These are phyloP conservation scores for Engraulis encrasicolus DNA, from an alignment of 2,113 vertebrate species.

Conservation along the genomic window DNA sequence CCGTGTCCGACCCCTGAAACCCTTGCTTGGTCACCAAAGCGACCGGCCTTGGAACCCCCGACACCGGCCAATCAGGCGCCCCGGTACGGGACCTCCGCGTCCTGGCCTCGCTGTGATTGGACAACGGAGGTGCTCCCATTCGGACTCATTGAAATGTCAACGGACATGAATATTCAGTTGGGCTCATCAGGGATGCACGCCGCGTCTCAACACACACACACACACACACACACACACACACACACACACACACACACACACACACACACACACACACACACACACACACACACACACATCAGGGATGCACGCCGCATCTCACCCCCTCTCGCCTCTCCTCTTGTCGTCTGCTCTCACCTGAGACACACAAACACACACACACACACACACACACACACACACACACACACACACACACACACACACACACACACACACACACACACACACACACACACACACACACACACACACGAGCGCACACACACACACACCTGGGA, in stretches of 20 bases:
- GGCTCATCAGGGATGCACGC: slow-evolving; percentile 4
- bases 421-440: too few species aligned
- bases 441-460: too few species aligned
- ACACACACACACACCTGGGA: too few species aligned
- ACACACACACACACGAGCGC: too few species aligned
- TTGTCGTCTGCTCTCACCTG: slow-evolving; percentile 17
- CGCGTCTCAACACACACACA: not conserved
- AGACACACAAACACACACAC: too few species aligned
- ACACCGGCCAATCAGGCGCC: not conserved
- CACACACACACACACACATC: too few species aligned
- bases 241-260: too few species aligned
- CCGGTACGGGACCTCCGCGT: not conserved
- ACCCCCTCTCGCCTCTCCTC: not conserved
- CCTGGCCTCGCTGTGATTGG: not conserved
- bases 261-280: too few species aligned
- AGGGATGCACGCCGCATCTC: not conserved
- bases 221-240: too few species aligned
- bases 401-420: too few species aligned
- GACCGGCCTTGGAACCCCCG: not conserved
- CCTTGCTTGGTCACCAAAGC: not conserved
- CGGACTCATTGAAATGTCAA: slow-evolving; percentile 9
- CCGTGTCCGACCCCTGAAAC: not conserved
- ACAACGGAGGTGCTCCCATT: not conserved
- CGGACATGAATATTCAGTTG: slow-evolving; percentile 1
- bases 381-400: too few species aligned